Conservation (phyloP, 2,113 vertebrate genomes). For the Puffinus mauretanicus region DNA sequence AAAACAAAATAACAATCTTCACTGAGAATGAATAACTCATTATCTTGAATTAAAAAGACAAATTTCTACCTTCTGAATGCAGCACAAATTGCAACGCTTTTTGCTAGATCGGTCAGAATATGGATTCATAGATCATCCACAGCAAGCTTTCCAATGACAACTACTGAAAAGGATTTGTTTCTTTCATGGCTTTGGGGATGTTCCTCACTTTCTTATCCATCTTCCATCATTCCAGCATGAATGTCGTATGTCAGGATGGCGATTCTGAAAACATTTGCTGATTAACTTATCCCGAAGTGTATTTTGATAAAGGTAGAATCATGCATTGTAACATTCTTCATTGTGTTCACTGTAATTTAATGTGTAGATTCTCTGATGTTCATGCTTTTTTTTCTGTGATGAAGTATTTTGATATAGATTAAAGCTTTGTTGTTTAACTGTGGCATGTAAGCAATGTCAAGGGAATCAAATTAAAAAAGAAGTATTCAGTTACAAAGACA, state of each 20-base stretch:
- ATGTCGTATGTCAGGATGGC: background rate
- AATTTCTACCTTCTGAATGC: background rate
- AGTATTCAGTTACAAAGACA: background rate
- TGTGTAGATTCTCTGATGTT: background rate
- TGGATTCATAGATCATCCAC: background rate
- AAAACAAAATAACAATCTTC: background rate
- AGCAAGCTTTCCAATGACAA: background rate
- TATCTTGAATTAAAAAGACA: background rate
- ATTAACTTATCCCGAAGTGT: background rate
- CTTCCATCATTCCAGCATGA: background rate
- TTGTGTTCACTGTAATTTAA: background rate
- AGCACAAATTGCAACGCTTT: background rate
- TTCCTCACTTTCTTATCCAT: background rate
- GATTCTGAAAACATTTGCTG: background rate
- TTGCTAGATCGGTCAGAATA: background rate
- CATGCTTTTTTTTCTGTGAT: background rate
- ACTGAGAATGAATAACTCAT: background rate
- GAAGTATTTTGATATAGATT: slow-evolving; percentile 10
- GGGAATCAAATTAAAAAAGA: background rate
- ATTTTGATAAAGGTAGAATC: background rate
- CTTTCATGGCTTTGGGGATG: background rate
- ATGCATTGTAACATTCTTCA: background rate
- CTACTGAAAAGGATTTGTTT: background rate
- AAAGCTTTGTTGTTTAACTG: slow-evolving; percentile 23
- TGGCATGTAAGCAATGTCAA: background rate